Evolutionary conservation across 53 echinoderm and acorn worm species (phyloP).

Genomic region (Mesocentrotus franciscanus): DNA sequence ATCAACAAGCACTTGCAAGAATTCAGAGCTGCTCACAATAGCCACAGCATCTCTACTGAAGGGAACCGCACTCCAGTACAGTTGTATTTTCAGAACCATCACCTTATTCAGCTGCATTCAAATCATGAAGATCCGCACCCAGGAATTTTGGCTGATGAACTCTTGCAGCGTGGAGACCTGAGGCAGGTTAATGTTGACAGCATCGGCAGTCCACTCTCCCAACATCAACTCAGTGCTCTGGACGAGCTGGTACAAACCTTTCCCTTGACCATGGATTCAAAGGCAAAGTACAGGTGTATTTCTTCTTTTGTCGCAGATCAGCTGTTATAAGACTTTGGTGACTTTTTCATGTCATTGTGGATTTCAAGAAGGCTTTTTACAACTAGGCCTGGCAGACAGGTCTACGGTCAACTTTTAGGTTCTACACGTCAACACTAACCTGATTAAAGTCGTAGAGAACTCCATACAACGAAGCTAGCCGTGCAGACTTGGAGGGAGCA

Average conservation of each 20-base stretch:
- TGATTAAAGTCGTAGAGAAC: too few relatives aligned
- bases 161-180: constrained; percentile 43
- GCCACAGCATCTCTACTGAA: constrained; percentile 67
- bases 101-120: constrained; percentile 36
- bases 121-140: constrained; percentile 44
- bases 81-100: constrained; percentile 59
- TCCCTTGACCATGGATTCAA: constrained; percentile 22
- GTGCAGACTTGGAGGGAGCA: too few relatives aligned
- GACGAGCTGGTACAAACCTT: constrained; percentile 51
- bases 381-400: too few relatives aligned
- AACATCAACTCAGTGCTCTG: constrained; percentile 33
- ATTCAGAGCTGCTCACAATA: constrained; percentile 62
- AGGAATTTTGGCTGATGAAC: constrained; percentile 54
- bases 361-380: too few relatives aligned
- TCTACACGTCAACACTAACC: too few relatives aligned
- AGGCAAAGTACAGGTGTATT: constrained; percentile 45
- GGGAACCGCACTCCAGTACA: constrained; percentile 58
- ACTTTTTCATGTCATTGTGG: too few relatives aligned
- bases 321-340: background rate
- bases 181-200: constrained; percentile 55
- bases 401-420: too few relatives aligned
- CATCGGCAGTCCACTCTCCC: constrained; percentile 54
- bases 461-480: too few relatives aligned
- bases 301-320: constrained; percentile 57
- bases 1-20: constrained; percentile 46